Percentiles rank a stretch among this genome's conserved stretches.
phyloP scores from a whole-genome alignment of 2,888 invertebrate species.

The Drosophila prolongata region DNA sequence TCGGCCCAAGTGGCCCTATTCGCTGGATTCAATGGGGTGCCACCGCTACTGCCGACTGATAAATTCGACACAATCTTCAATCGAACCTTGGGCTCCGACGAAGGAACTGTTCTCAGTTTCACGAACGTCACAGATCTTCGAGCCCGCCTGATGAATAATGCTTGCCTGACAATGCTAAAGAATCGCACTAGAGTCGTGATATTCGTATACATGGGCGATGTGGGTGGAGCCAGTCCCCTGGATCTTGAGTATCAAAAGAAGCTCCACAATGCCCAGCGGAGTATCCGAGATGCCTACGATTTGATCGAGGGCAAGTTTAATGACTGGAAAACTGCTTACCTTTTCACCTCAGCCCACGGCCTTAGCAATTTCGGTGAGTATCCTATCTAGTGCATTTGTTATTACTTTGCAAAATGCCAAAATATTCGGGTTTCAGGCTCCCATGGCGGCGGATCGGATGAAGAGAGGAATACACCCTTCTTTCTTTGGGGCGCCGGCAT shows the following conservation, averaged over 20 bases:
- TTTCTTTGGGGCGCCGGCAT: conserved; percentile 97
- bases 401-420: background rate
- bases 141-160: background rate
- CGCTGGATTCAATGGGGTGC: conserved; percentile 96
- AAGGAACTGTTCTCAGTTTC: background rate
- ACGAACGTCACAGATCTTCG: background rate
- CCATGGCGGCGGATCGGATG: conserved; percentile 94
- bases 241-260: conserved; percentile 91
- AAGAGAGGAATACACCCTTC: conserved; percentile 96
- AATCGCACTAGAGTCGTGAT: conserved; percentile 85
- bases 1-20: conserved; percentile 98
- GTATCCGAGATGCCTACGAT: conserved; percentile 88
- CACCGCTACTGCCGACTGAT: conserved; percentile 97
- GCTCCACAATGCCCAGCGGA: conserved; percentile 90
- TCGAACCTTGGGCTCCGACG: conserved; percentile 85
- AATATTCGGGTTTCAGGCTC: conserved; percentile 86
- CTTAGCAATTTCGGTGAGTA: conserved; percentile 97
- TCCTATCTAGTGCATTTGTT: too few species aligned
- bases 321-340: conserved; percentile 92
- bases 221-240: conserved; percentile 96
- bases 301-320: conserved; percentile 90
- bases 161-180: background rate
- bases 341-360: conserved; percentile 98
- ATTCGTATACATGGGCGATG: conserved; percentile 95
- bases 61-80: conserved; percentile 98